Base-by-base conservation (phyloP, 2,113 vertebrate species). In the Bagarius yarrelli region DNA sequence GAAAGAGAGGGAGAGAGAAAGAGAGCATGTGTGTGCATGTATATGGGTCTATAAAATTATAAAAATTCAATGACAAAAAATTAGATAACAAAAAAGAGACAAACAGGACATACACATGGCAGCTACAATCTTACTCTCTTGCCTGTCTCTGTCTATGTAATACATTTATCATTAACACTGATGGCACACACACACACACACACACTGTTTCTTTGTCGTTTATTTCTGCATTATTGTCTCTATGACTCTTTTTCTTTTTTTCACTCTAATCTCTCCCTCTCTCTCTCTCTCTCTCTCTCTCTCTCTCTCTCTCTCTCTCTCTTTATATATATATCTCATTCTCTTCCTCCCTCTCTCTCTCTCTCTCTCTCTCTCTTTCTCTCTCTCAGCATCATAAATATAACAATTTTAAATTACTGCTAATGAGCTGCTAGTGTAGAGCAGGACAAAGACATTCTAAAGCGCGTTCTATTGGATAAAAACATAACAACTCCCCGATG, bases 361-460 rank as follows among this genome's bases (percentile, higher is more conserved):
- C 25, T 8, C 23, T 63, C n/a, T 25, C 47, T 32, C 3, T 73
- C 70, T 55, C 47, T 16, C 27, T 16, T 16, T 6, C 32, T 15
- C 50, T 88, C 87, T 63, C 90, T 91, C 89, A 86, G 88, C 55
- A 80, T 91, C 25, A 27, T 27, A 27, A 61, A 16, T 1, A 30
- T n/a, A 27, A 6, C 0, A 2, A 15, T 27, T 4, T 25, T 14
- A 25, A 63, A 32, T 63, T 63, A 63, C 61, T 36, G 61, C 59
- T 30, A 2, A 61, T 19, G 1, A 36, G 63, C 32, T 23, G 9
- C 36, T 44, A 2, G 12, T 69, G 21, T 44, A 25, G n/a, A 70
- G 44, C n/a, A 70, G 44, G 67, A 70, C 40, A 70, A 44, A 44
- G n/a, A 44, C 6, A 4, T 25, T 47, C 66, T 50, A 16, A 12